phyloP scores from a whole-genome alignment of 2,113 vertebrate genomes.

The Vanacampus margaritifer region DNA sequence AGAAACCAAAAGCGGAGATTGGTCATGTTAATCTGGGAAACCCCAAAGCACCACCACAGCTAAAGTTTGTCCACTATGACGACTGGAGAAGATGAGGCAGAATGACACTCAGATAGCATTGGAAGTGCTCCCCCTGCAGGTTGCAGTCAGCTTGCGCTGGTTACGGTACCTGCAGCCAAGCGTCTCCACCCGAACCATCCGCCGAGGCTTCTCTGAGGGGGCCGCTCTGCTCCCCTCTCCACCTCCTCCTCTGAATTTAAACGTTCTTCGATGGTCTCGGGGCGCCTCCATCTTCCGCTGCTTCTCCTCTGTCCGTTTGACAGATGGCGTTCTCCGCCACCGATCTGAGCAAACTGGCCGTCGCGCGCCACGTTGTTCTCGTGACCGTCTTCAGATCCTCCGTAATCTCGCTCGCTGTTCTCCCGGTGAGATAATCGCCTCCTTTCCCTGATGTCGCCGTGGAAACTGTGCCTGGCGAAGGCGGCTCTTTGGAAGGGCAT shows the following conservation, averaged over 20 bases:
- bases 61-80: constrained; percentile 10
- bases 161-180: constrained; percentile 65
- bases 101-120: constrained; percentile 25
- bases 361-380: constrained; percentile 4
- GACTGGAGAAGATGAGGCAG: constrained; percentile 44
- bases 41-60: constrained; percentile 27
- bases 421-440: constrained; percentile 37
- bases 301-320: constrained; percentile 20
- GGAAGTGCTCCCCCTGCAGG: constrained; percentile 34
- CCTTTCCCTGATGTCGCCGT: constrained; percentile 59
- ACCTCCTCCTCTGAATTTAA: constrained; percentile 60
- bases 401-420: constrained; percentile 42
- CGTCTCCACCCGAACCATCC: constrained; percentile 41
- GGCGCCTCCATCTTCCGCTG: constrained; percentile 24
- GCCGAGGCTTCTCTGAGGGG: constrained; percentile 31
- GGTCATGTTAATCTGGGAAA: constrained; percentile 16
- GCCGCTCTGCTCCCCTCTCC: constrained; percentile 40
- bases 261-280: constrained; percentile 30
- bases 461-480: constrained; percentile 66
- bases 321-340: constrained; percentile 10
- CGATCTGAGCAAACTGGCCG: constrained; percentile 32
- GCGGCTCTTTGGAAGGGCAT: constrained; percentile 56
- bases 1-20: constrained; percentile 22
- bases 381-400: constrained; percentile 30
- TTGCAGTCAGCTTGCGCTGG: constrained; percentile 18